phyloP scores from a whole-genome alignment of 1,140 invertebrate genomes.

The Solenopsis fugax region DNA sequence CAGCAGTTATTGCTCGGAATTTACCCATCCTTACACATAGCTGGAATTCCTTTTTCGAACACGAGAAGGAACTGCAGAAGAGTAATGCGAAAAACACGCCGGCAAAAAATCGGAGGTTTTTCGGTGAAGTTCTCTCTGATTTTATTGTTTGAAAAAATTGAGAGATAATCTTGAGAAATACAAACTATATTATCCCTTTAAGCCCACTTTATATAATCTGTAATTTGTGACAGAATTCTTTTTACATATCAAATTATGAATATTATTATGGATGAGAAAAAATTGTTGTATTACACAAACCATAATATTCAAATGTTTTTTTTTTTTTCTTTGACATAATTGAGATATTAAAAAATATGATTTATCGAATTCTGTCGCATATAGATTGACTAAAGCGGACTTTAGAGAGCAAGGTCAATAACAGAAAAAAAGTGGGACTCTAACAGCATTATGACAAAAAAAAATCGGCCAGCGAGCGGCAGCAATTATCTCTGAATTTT shows the following conservation, averaged over 20 bases:
- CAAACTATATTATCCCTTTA: background rate
- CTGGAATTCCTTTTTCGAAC: constrained; percentile 27
- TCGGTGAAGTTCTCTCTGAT: background rate
- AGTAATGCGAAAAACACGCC: constrained; percentile 28
- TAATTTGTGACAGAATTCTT: too few species aligned
- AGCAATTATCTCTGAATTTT: background rate
- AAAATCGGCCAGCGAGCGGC: constrained; percentile 1
- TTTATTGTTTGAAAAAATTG: background rate
- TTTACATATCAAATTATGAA: too few species aligned
- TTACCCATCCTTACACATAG: constrained; percentile 23
- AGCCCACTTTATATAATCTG: too few species aligned
- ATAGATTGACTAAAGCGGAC: too few species aligned
- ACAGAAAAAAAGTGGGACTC: background rate
- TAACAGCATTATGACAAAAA: background rate
- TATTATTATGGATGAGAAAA: too few species aligned
- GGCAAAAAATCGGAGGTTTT: background rate
- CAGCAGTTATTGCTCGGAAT: constrained; percentile 54
- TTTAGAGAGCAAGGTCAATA: background rate
- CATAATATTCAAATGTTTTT: too few species aligned
- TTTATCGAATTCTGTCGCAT: too few species aligned
- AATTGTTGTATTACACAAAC: too few species aligned
- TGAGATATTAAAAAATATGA: too few species aligned
- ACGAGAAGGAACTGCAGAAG: background rate
- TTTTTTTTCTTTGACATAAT: too few species aligned
- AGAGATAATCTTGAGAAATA: background rate